Percentiles rank a stretch among this genome's conserved stretches.
These are phyloP conservation scores for Eidolon dupreanum DNA, from an alignment of 2,797 vertebrate genomes.

Conservation along the genomic window DNA sequence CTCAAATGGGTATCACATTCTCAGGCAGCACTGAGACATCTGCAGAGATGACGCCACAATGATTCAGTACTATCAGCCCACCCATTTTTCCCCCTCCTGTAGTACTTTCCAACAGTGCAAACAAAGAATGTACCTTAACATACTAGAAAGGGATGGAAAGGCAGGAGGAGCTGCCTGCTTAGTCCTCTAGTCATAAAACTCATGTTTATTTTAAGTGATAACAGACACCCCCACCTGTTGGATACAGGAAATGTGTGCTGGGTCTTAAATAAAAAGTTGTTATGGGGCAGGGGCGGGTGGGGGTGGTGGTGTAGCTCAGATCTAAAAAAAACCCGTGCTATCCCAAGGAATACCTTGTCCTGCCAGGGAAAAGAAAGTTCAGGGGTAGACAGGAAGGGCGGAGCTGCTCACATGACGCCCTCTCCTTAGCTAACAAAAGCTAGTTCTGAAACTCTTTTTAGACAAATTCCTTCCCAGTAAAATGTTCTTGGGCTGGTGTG, in stretches of 20 bases:
- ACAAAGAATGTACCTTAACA: neutral
- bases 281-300: neutral
- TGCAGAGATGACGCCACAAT: neutral
- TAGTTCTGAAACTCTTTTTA: neutral
- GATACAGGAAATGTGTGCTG: neutral
- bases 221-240: neutral
- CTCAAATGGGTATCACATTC: neutral
- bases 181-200: neutral
- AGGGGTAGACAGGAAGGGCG: fast-evolving
- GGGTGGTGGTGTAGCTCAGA: neutral
- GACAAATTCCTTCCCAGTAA: neutral
- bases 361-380: neutral
- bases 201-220: neutral
- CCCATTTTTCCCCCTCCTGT: neutral
- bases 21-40: neutral
- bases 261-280: neutral
- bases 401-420: neutral
- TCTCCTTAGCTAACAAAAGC: neutral
- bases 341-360: neutral
- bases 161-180: neutral
- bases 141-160: neutral
- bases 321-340: slow-evolving; percentile 18
- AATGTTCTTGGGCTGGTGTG: neutral
- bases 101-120: neutral
- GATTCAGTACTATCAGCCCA: neutral